Percentiles rank a stretch among this genome's conserved stretches.
These are phyloP conservation scores for Chrosomus eos DNA, from an alignment of 2,797 vertebrate species.

Conservation along the genomic window DNA sequence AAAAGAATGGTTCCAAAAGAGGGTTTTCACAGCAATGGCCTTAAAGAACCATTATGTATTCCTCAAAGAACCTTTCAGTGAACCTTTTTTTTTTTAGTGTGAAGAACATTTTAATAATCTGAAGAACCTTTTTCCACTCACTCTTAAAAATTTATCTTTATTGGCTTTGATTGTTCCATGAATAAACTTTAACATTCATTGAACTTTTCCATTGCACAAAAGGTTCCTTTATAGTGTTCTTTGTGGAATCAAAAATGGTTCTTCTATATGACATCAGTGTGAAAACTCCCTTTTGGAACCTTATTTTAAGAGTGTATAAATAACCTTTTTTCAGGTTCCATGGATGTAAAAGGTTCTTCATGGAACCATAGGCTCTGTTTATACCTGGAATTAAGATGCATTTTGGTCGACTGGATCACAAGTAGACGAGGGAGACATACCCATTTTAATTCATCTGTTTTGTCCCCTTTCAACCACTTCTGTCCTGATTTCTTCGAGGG, in stretches of 20 bases:
- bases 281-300: background rate
- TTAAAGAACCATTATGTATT: background rate
- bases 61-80: background rate
- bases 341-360: background rate
- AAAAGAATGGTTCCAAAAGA: background rate
- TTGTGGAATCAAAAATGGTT: background rate
- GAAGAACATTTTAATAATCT: background rate
- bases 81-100: background rate
- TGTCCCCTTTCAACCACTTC: background rate
- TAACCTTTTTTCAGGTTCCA: background rate
- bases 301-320: background rate
- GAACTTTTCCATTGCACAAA: background rate
- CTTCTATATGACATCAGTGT: background rate
- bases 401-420: background rate
- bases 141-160: background rate
- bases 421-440: background rate
- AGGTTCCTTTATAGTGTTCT: background rate
- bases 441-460: background rate
- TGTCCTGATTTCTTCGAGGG: background rate
- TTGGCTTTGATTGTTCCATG: background rate
- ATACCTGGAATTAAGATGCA: too few species aligned
- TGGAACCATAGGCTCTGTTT: too few species aligned
- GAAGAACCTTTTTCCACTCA: background rate
- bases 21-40: background rate
- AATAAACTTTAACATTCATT: background rate